A percentile compares a stretch with the other conserved stretches of the same genome.
These are phyloP conservation scores for Syritta pipiens DNA, from an alignment of 2,888 invertebrate species.

Conservation along the genomic window DNA sequence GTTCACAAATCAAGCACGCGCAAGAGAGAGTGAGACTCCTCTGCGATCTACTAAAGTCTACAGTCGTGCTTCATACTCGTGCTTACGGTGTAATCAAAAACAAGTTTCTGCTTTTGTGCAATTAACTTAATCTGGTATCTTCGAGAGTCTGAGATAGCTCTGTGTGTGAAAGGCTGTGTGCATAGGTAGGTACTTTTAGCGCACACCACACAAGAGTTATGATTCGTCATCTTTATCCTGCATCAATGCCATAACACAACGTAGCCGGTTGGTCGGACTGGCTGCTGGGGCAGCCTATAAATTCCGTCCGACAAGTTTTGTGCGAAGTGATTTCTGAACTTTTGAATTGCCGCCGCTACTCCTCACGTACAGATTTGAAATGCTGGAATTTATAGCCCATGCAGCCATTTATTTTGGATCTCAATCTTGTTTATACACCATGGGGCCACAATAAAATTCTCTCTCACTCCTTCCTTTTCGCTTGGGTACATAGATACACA, in stretches of 20 bases:
- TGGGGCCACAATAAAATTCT: conserved; percentile 66
- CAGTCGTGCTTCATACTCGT: no score
- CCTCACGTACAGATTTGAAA: conserved; percentile 50
- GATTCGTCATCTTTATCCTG: conserved; percentile 68
- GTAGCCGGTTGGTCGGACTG: not conserved
- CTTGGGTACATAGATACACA: conserved; percentile 4
- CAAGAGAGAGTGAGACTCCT: conserved; percentile 12
- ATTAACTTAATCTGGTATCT: conserved; percentile 68
- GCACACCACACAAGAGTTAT: conserved; percentile 56
- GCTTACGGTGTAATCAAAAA: conserved; percentile 55
- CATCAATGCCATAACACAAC: conserved; percentile 56
- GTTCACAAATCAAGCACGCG: not conserved
- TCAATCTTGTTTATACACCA: conserved; percentile 68
- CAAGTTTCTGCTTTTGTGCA: conserved; percentile 61
- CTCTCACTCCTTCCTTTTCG: conserved; percentile 27
- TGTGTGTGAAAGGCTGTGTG: conserved; percentile 54
- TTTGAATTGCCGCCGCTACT: conserved; percentile 66
- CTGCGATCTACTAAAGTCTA: no score
- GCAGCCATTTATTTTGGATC: conserved; percentile 68
- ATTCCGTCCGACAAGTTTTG: conserved; percentile 65
- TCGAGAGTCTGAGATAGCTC: conserved; percentile 20
- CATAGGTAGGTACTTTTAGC: conserved; percentile 23
- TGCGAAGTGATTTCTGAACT: conserved; percentile 67
- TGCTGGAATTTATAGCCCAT: conserved; percentile 65
- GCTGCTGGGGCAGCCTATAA: conserved; percentile 50